phyloP scores from a whole-genome alignment of 2,113 vertebrate genomes.

The Zosterops lateralis region DNA sequence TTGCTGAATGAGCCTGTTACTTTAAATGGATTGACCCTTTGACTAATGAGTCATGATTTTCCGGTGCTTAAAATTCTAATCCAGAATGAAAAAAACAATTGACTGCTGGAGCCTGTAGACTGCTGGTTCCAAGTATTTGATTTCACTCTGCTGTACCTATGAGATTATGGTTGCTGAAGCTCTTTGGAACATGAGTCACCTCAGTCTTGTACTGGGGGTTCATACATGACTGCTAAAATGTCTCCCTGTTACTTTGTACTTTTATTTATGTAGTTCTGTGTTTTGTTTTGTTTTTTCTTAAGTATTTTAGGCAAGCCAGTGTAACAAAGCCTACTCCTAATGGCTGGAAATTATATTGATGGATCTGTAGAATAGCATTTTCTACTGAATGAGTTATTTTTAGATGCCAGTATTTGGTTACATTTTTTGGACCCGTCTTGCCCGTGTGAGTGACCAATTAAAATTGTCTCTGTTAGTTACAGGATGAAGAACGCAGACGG shows the following conservation, averaged over 20 bases:
- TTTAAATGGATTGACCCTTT: slow-evolving; percentile 50
- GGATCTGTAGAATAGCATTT: not conserved
- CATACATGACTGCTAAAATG: not conserved
- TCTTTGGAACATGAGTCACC: not conserved
- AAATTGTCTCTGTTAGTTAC: slow-evolving; percentile 79
- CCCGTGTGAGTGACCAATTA: rapidly evolving
- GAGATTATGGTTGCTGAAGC: not conserved
- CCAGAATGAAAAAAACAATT: not conserved
- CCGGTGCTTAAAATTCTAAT: not conserved
- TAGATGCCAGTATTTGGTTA: not conserved
- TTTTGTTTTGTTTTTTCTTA: not conserved
- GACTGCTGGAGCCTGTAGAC: not conserved
- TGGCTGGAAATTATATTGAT: not conserved
- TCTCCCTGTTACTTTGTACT: not conserved
- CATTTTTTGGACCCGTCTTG: not conserved
- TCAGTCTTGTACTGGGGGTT: not conserved
- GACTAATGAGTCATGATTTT: slow-evolving; percentile 36
- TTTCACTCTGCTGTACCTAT: slow-evolving; percentile 4
- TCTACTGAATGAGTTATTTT: not conserved
- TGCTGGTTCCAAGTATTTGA: not conserved
- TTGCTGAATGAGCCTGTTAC: slow-evolving; percentile 23
- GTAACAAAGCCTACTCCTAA: not conserved
- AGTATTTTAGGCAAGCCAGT: not conserved
- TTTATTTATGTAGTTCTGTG: not conserved
- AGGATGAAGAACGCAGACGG: slow-evolving; percentile 93